These are phyloP conservation scores for Coboldia fuscipes DNA, from an alignment of 1,140 invertebrate genomes.

Conservation along the genomic window DNA sequence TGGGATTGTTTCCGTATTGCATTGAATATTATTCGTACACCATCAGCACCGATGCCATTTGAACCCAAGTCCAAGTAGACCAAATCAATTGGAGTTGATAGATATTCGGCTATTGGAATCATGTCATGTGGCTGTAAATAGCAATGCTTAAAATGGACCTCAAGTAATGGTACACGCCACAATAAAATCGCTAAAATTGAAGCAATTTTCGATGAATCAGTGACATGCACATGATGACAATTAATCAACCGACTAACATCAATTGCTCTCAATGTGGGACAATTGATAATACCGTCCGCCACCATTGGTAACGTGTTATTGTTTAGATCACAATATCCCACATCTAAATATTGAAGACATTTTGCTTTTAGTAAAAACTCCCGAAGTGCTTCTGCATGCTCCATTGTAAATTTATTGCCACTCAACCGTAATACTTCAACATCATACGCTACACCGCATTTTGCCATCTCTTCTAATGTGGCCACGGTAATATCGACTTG, in stretches of 20 bases:
- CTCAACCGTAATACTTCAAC: background rate
- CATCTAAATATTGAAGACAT: background rate
- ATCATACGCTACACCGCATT: background rate
- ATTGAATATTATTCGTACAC: background rate
- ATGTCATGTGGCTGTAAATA: too few species aligned
- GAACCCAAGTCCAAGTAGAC: background rate
- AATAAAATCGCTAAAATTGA: background rate
- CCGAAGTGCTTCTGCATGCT: background rate
- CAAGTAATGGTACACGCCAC: background rate
- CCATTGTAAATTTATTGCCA: background rate
- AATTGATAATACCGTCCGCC: background rate
- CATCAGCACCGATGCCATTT: background rate
- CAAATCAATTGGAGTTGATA: background rate
- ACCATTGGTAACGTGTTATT: background rate
- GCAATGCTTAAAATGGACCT: background rate
- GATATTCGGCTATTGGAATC: too few species aligned
- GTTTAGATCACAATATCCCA: slow-evolving; percentile 1
- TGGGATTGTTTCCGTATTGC: background rate
- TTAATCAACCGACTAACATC: background rate
- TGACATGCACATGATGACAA: background rate
- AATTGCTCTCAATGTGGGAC: background rate
- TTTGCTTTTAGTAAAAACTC: background rate
- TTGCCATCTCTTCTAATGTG: background rate
- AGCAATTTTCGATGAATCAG: background rate
- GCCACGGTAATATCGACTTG: background rate